phyloP scores from a whole-genome alignment of 2,113 vertebrate genomes.

The Melanotaenia duboulayi region DNA sequence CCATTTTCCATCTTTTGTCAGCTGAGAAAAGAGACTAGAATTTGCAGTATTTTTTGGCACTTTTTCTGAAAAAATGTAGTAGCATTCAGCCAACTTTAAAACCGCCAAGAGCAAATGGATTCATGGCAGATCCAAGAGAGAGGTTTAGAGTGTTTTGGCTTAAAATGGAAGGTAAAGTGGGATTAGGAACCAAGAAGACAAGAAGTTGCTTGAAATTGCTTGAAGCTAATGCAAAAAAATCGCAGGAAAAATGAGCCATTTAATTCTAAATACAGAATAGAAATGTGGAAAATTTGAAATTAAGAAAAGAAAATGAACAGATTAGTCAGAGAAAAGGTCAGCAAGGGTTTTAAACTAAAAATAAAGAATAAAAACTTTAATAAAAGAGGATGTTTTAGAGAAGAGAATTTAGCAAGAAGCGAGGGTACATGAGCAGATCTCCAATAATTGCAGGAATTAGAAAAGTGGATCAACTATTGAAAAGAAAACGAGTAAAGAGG shows the following conservation, averaged over 20 bases:
- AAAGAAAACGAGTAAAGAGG: slow-evolving; percentile 29
- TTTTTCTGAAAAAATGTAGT: not conserved
- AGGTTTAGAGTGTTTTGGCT: slow-evolving; percentile 35
- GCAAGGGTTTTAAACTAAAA: no score
- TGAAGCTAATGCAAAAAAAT: slow-evolving; percentile 4
- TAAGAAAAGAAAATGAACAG: not conserved
- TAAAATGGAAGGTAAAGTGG: slow-evolving; percentile 52
- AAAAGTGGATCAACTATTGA: slow-evolving; percentile 41
- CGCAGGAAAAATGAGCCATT: slow-evolving; percentile 20
- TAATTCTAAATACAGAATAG: slow-evolving; percentile 16
- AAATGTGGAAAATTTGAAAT: not conserved
- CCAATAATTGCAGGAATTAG: slow-evolving; percentile 42
- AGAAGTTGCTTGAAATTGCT: slow-evolving; percentile 24
- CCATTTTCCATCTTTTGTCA: no score
- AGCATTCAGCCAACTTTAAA: slow-evolving; percentile 15
- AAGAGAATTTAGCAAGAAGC: no score
- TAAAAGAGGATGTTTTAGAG: slow-evolving; percentile 2
- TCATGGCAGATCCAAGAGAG: slow-evolving; percentile 10
- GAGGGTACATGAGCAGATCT: slow-evolving; percentile 35
- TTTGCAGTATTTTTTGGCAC: no score
- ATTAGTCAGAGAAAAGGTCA: no score
- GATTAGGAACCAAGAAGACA: slow-evolving; percentile 42
- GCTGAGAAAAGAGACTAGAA: no score
- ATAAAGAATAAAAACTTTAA: not conserved
- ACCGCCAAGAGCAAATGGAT: slow-evolving; percentile 1